Evolutionary conservation across 2,888 invertebrate species (phyloP), one percentile per base, ranked within the genome.

Genomic region (Alloscopus bannaensis): DNA sequence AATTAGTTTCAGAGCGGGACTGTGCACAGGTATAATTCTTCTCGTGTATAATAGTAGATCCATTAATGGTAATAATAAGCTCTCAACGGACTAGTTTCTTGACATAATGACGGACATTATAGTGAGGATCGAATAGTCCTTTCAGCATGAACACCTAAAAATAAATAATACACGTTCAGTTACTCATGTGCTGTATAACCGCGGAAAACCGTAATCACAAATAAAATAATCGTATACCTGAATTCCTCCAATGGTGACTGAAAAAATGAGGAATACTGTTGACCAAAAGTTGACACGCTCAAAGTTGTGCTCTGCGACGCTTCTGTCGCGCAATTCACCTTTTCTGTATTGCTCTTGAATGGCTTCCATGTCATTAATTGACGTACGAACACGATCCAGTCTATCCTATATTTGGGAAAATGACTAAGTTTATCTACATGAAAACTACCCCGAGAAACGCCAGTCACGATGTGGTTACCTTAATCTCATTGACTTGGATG

Each of bases 251-350:
- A 95, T 94, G 4, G 89, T 85, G 24, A 93, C 84, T 93, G 96
- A 94, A 24, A 94, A 90, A 29, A 89, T 87, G 45, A 95, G 91
- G 87, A 95, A 94, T 28, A 95, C 88, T 57, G 91, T 87, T 0
- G 95, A 95, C 92, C 94, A 95, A 65, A 91, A 89, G 87, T 95
- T 95, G 0, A 97, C 95, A 82, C 93, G 91, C 81, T 93, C 93
- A 87, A 92, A 94, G 88, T 94, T 94, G 57, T 93, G 92, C 87
- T 95, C 95, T 1, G 94, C 94, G 1, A 94, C 88, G 87, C 95
- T 94, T 82, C 96, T 90, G 88, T 96, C 96, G 29, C 95, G 88
- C 0, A 95, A 93, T 88, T 96, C 96, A 86, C 91, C 90, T 0
- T 94, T 93, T 66, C 93, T 91, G 79, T 94, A 90, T 77, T 92